Conservation (phyloP, 2,113 vertebrate genomes). For the Sinocyclocheilus rhinocerous region DNA sequence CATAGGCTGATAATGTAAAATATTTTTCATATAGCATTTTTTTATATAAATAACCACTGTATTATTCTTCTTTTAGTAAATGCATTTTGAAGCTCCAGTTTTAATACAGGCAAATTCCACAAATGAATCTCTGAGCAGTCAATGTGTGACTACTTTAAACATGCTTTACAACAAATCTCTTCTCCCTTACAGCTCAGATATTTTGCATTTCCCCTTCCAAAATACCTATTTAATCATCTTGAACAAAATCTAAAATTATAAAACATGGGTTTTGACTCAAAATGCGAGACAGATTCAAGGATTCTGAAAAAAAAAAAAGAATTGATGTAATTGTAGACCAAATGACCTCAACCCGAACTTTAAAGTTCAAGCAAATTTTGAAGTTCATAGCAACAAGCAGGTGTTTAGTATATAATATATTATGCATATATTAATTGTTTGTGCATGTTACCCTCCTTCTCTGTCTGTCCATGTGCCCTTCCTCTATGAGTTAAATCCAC, state of each 20-base stretch:
- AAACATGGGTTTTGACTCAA: not conserved
- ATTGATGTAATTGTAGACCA: not conserved
- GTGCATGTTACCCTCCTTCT: slow-evolving; percentile 24
- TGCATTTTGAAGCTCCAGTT: no score
- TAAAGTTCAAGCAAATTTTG: not conserved
- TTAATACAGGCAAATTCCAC: not conserved
- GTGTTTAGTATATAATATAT: not conserved
- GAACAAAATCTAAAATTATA: not conserved
- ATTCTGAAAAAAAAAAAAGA: not conserved
- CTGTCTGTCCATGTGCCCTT: not conserved
- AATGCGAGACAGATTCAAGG: not conserved
- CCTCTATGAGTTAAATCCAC: slow-evolving; percentile 51
- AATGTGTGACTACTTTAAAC: not conserved
- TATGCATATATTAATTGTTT: slow-evolving; percentile 32
- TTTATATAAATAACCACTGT: no score
- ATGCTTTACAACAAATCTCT: not conserved
- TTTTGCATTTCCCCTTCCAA: not conserved
- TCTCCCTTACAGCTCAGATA: not conserved
- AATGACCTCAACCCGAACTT: not conserved
- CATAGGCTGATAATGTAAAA: no score
- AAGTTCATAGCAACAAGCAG: not conserved
- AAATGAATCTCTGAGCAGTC: not conserved
- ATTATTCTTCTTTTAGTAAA: no score
- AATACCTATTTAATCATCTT: not conserved
- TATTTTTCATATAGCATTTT: no score